These are phyloP conservation scores for Hystrix cristata DNA, from an alignment of 2,113 vertebrate genomes.

Conservation along the genomic window DNA sequence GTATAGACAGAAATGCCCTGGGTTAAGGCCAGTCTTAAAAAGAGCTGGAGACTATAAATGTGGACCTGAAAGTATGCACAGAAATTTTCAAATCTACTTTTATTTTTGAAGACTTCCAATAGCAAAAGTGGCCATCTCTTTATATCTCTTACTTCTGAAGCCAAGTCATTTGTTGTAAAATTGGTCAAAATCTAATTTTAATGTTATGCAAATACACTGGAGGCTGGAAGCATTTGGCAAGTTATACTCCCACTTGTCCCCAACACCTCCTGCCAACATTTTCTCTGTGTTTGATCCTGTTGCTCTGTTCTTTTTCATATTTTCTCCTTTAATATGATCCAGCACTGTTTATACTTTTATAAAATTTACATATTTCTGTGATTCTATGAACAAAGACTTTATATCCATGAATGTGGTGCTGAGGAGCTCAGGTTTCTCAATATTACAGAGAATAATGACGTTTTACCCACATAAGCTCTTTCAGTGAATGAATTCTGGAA, in stretches of 20 bases:
- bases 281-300: background rate
- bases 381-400: background rate
- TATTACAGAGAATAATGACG: background rate
- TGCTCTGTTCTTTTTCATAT: slow-evolving; percentile 28
- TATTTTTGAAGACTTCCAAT: slow-evolving; percentile 40
- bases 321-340: slow-evolving; percentile 18
- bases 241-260: background rate
- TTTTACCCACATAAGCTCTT: background rate
- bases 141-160: slow-evolving; percentile 38
- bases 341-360: background rate
- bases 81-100: slow-evolving; percentile 34
- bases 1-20: background rate
- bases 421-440: background rate
- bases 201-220: background rate
- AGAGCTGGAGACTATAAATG: background rate
- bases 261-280: slow-evolving; percentile 30
- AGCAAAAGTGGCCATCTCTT: slow-evolving; percentile 44
- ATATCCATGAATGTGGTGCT: background rate
- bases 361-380: background rate
- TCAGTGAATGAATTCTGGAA: no score
- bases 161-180: slow-evolving; percentile 68
- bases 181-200: slow-evolving; percentile 73
- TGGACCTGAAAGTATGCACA: background rate
- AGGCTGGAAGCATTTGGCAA: background rate
- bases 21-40: slow-evolving; percentile 15